These are phyloP conservation scores for Cololabis saira DNA, from an alignment of 2,113 vertebrate genomes.

Conservation along the genomic window DNA sequence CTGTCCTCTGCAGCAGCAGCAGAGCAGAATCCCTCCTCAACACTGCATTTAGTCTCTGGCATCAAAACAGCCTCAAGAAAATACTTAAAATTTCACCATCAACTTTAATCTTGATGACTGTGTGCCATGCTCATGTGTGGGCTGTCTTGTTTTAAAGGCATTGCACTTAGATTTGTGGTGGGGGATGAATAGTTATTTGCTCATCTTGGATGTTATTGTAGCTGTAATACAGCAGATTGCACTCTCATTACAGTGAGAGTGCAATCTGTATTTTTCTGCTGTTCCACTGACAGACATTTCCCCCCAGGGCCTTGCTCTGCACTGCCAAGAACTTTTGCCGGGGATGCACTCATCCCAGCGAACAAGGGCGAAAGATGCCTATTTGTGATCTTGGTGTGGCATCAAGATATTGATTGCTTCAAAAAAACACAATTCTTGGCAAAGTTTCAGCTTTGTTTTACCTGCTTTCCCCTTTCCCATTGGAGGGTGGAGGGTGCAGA, in stretches of 20 bases:
- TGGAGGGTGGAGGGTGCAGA: conserved; percentile 91
- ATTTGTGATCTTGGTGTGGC: too few relatives aligned
- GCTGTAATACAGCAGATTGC: background rate
- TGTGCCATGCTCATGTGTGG: background rate
- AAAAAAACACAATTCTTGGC: background rate
- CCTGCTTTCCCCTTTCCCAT: conserved; percentile 91
- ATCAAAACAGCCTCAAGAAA: background rate
- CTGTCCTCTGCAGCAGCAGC: conserved; percentile 23
- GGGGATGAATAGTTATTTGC: background rate
- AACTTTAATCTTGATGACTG: background rate
- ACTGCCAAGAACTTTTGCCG: too few relatives aligned
- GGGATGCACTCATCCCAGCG: too few relatives aligned
- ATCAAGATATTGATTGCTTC: too few relatives aligned
- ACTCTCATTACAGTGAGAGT: conserved; percentile 3
- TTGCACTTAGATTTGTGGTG: background rate
- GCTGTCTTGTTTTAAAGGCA: background rate
- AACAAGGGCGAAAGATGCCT: background rate
- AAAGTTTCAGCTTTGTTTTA: conserved; percentile 56
- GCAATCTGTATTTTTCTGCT: conserved; percentile 4
- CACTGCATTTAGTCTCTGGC: conserved; percentile 2
- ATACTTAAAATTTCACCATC: background rate
- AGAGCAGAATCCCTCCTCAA: conserved; percentile 4
- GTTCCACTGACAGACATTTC: conserved; percentile 1
- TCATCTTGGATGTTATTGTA: conserved; percentile 1
- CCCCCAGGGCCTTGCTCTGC: background rate